Evolutionary conservation across 2,888 invertebrate species (phyloP), one percentile per base, ranked within the genome.

Genomic region (Xiphydria camelus): DNA sequence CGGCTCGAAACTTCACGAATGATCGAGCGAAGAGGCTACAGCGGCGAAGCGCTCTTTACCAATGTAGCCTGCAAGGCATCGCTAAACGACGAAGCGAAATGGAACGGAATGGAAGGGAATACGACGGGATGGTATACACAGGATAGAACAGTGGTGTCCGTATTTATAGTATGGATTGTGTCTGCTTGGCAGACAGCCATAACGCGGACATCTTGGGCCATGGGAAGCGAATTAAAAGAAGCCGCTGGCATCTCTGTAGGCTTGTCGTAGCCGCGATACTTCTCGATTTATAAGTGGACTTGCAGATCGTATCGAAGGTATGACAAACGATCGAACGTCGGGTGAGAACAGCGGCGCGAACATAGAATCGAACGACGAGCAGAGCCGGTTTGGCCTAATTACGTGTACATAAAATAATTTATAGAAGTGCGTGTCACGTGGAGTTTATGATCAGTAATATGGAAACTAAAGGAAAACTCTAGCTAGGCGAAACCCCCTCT

Each of bases 141-240:
- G 39, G 9, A 37, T 15, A 35, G 40, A 55, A 52, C 51, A 54
- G 44, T 53, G 53, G 58, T 45, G 43, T 51, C 49, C 58, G 70
- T 73, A 73, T 73, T 73, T 72, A 71, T 72, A 72, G 73, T 65
- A 61, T 61, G 67, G 67, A 70, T 71, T 68, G 70, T 68, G 70
- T 71, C 72, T 71, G 67, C 60, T 62, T 72, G 73, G 73, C 72
- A 66, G 51, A 40, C 29, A 45, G 62, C 66, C 66, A 64, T 49
- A 44, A 42, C 44, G 42, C 48, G 49, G 49, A 47, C 48, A 48
- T 53, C 38, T 47, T 48, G 48, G 53, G 47, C 47, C 51, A 48
- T 54, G 49, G 52, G 48, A 47, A 55, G 45, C 53, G 49, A 54
- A 56, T 55, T 47, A 49, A 55, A n/a, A 55, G 22, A 19, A 12